Evolutionary conservation across 2,797 vertebrate genomes (phyloP), one percentile per base, ranked within the genome.

Genomic region (Masticophis lateralis): DNA sequence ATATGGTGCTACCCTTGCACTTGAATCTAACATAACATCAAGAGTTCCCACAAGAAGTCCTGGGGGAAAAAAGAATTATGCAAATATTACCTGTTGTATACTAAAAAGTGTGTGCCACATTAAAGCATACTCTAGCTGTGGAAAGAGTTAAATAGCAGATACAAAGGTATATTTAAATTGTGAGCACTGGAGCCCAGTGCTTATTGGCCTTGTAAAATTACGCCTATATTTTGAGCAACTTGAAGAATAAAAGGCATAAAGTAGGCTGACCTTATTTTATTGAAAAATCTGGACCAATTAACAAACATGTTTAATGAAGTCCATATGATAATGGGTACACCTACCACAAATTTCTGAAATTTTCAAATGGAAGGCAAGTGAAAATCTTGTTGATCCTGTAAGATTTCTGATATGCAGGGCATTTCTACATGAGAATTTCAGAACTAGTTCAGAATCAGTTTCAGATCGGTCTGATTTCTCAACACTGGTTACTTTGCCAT

Each of bases 11-110:
- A 99, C 98, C 16, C 99, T 98, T 93, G 99, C 99, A 53, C 99
- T 99, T 79, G 99, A 99, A 97, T 99, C 99, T 98, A 99, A 92
- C 88, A 99, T 98, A 0, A 99, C 99, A 91, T 99, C 99, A 86
- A 99, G 98, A 89, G 99, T 99, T 66, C 99, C 99, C 91, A 99
- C 99, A 92, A 99, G 98, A 95, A 99, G 98, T 96, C 99, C 99
- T 99, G 96, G 0, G 0, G 51, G 59, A 90, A 95, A 1, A 61
- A 95, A 37, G 37, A 97, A 94, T 1, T 2, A 59, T 5, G 92
- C 51, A 3, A 28, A 63, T 20, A 20, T 86, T 47, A 25, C 0
- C 10, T 88, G 2, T 27, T 43, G n/a, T 11, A 3, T 61, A 61
- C 32, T 57, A 11, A 28, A 69, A n/a, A 92, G 18, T 2, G 22